Evolutionary conservation across 1,140 invertebrate species (phyloP), one percentile per base, ranked within the genome.

Genomic region (Trinorchestia longiramus): DNA sequence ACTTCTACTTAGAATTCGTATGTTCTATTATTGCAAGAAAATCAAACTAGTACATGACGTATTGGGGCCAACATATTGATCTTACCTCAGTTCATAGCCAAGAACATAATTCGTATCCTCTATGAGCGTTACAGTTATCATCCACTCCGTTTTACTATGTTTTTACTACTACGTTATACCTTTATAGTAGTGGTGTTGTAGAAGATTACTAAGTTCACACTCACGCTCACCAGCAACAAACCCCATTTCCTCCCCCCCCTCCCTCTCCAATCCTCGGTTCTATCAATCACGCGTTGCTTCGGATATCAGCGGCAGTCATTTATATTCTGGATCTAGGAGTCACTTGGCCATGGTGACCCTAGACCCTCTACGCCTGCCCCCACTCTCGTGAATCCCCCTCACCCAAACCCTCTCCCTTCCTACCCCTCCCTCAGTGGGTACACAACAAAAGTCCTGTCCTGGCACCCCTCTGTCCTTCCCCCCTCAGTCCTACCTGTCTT

Each of bases 401-500:
- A 11, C 87, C 36, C 87, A n/a, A n/a, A n/a, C 40, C 19, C 19
- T 19, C 47, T 8, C 47, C 6, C 47, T 19, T 19, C 47, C 47
- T 6, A 53, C 6, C 47, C 47, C 47, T 19, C 62, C 62, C 36
- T 36, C 28, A 77, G 62, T 77, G 62, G 62, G 62, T 77, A 77
- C 62, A 77, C 62, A 77, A 42, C 88, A 42, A 91, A 36, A 91
- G 41, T 43, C 41, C 88, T 91, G 88, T 91, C 88, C 88, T 91
- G 41, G 88, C 88, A 44, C 15, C 88, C 88, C 88, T 11, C 88
- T 91, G 62, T 36, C 62, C 88, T 41, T 94, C 43, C 44, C 92
- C 43, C 43, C 92, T 94, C 92, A 6, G 11, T 90, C 88, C 43
- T 90, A 90, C 92, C 92, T 47, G 92, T 94, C 41, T 91, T 91